These are phyloP conservation scores for Gnathonemus longibarbis DNA, from an alignment of 2,113 vertebrate species.

Conservation along the genomic window DNA sequence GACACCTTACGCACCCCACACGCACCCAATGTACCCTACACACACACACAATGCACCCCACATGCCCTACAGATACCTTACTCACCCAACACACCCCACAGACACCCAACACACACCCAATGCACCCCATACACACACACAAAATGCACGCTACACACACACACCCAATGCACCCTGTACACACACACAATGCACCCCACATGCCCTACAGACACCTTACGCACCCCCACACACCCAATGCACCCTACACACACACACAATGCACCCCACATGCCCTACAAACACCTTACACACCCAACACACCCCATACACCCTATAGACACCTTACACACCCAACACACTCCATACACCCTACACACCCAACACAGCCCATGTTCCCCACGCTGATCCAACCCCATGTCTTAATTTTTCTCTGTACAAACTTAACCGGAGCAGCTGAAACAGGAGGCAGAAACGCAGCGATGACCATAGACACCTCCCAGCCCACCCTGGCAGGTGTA, in stretches of 20 bases:
- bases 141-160: too few relatives aligned
- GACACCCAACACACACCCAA: too few relatives aligned
- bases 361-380: background rate
- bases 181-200: background rate
- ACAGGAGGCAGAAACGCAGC: background rate
- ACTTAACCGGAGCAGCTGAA: background rate
- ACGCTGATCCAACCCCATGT: background rate
- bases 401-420: background rate
- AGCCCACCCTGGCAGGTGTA: constrained; percentile 53
- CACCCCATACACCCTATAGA: background rate
- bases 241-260: background rate
- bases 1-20: background rate
- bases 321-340: too few relatives aligned
- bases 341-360: too few relatives aligned
- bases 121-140: background rate
- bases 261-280: background rate
- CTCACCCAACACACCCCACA: too few relatives aligned
- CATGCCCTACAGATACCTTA: background rate
- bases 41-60: background rate
- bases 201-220: background rate
- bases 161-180: too few relatives aligned
- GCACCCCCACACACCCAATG: background rate
- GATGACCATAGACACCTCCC: background rate
- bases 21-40: background rate
- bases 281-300: background rate